These are phyloP conservation scores for Parthenolecanium corni DNA, from an alignment of 2,888 invertebrate genomes.

Conservation along the genomic window DNA sequence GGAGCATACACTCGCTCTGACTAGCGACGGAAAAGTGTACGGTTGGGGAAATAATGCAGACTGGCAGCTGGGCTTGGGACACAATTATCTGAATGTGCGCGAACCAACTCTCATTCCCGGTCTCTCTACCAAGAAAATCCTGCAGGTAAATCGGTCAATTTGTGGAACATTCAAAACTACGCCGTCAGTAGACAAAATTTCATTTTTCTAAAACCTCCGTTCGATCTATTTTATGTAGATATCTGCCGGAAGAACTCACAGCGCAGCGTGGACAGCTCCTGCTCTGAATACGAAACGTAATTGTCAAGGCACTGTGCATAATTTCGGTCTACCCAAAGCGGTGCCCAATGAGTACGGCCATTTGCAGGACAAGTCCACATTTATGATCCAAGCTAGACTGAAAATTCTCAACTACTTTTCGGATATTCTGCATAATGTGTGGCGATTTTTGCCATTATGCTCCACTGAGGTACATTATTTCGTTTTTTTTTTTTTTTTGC, in stretches of 20 bases:
- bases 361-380: conserved; percentile 43
- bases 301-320: conserved; percentile 40
- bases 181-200: conserved; percentile 8
- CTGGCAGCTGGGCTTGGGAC: conserved; percentile 48
- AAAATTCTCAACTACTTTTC: conserved; percentile 49
- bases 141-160: conserved; percentile 41
- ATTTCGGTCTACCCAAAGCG: conserved; percentile 41
- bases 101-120: conserved; percentile 46
- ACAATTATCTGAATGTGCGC: conserved; percentile 39
- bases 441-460: conserved; percentile 45
- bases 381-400: conserved; percentile 45
- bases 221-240: too few relatives aligned
- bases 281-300: conserved; percentile 41
- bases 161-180: neutral
- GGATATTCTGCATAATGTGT: conserved; percentile 49
- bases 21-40: conserved; percentile 46
- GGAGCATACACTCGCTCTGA: conserved; percentile 49
- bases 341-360: conserved; percentile 48
- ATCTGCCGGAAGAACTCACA: conserved; percentile 51
- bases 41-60: conserved; percentile 54
- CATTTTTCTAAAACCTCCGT: conserved; percentile 4
- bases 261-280: conserved; percentile 51
- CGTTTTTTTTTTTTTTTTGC: too few relatives aligned
- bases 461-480: conserved; percentile 37
- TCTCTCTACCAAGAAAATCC: conserved; percentile 45